These are phyloP conservation scores for Gobiocypris rarus DNA, from an alignment of 2,113 vertebrate genomes.

Conservation along the genomic window DNA sequence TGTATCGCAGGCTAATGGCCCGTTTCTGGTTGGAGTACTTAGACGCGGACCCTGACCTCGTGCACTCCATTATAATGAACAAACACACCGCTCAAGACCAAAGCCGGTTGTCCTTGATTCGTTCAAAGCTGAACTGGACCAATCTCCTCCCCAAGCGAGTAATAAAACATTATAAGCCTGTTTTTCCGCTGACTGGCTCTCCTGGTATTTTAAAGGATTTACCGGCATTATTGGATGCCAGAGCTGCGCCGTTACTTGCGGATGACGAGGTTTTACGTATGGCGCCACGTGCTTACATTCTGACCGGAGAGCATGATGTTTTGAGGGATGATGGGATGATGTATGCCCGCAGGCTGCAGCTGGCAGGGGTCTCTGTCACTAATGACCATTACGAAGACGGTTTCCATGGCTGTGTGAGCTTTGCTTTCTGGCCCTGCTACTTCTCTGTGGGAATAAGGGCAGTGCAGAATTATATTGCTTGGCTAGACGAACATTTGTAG, in stretches of 20 bases:
- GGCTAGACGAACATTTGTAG: slow-evolving; percentile 89
- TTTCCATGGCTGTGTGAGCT: slow-evolving; percentile 90
- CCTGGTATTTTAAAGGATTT: slow-evolving; percentile 72
- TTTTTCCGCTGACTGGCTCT: slow-evolving; percentile 71
- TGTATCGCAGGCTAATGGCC: slow-evolving; percentile 79
- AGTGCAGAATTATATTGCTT: slow-evolving; percentile 82
- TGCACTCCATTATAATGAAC: slow-evolving; percentile 79
- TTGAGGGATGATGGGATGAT: slow-evolving; percentile 91
- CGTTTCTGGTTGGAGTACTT: slow-evolving; percentile 91
- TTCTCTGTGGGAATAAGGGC: slow-evolving; percentile 83
- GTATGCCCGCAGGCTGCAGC: slow-evolving; percentile 85
- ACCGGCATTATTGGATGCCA: slow-evolving; percentile 82
- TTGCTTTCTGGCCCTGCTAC: slow-evolving; percentile 82
- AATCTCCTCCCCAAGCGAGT: slow-evolving; percentile 76
- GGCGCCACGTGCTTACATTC: slow-evolving; percentile 85
- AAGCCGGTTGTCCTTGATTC: slow-evolving; percentile 67
- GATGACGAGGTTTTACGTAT: slow-evolving; percentile 76
- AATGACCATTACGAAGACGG: slow-evolving; percentile 85
- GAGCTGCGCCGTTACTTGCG: slow-evolving; percentile 84
- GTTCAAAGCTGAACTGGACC: slow-evolving; percentile 83
- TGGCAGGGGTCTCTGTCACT: slow-evolving; percentile 83
- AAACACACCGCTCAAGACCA: slow-evolving; percentile 86
- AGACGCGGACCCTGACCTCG: slow-evolving; percentile 73
- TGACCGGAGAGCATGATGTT: slow-evolving; percentile 91
- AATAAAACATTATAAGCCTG: slow-evolving; percentile 78